Evolutionary conservation across 2,113 vertebrate species (phyloP).

Genomic region (Xiphophorus hellerii): DNA sequence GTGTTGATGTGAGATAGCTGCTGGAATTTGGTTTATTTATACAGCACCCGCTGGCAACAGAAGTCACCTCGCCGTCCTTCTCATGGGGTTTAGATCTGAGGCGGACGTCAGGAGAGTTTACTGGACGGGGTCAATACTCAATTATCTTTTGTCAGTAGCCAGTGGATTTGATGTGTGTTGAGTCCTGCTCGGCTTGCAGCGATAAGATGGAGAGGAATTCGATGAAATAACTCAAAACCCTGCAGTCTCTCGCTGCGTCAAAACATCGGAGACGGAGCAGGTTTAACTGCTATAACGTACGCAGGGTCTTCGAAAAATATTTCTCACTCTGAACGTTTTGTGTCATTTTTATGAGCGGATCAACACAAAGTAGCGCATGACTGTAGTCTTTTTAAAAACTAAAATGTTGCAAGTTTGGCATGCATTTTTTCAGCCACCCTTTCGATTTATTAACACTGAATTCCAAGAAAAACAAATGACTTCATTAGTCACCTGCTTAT

Average conservation of each 20-base stretch:
- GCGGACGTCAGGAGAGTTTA: conserved; percentile 12
- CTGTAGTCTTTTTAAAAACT: background rate
- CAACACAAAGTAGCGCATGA: background rate
- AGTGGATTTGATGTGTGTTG: conserved; percentile 28
- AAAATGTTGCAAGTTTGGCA: background rate
- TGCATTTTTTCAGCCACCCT: background rate
- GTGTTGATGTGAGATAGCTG: conserved; percentile 46
- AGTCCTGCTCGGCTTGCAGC: conserved; percentile 9
- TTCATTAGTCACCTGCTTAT: background rate
- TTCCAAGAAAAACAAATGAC: background rate
- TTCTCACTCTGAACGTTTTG: background rate
- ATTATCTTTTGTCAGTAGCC: conserved; percentile 50
- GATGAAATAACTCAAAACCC: conserved; percentile 36
- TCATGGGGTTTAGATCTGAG: conserved; percentile 35
- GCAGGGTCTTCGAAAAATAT: background rate
- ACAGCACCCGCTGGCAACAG: conserved; percentile 9
- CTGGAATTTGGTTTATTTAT: background rate
- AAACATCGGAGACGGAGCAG: too few species aligned
- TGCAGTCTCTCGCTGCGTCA: background rate
- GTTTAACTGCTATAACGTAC: background rate
- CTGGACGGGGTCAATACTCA: conserved; percentile 55
- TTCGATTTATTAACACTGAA: background rate
- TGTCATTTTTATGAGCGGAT: background rate
- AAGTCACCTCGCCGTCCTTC: background rate
- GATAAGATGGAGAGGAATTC: conserved; percentile 35